These are phyloP conservation scores for Limnephilus rhombicus DNA, from an alignment of 2,888 invertebrate genomes.

Conservation along the genomic window DNA sequence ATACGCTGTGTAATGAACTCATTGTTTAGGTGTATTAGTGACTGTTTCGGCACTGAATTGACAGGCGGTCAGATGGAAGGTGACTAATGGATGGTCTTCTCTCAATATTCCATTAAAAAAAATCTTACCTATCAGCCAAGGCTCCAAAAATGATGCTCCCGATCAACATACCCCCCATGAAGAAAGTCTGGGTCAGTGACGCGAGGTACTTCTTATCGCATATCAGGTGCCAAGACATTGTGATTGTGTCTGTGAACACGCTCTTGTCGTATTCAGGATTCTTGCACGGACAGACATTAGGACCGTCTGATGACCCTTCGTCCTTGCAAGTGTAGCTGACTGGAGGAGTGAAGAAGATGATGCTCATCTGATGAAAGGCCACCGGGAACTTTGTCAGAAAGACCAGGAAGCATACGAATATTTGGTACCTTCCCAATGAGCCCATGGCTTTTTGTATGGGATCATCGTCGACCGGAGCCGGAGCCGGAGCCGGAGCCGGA, in stretches of 20 bases:
- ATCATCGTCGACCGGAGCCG: constrained; percentile 22
- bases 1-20: no score
- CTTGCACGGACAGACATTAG: constrained; percentile 77
- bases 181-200: constrained; percentile 84
- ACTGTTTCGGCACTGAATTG: no score
- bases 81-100: no score
- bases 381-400: constrained; percentile 75
- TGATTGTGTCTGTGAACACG: constrained; percentile 83
- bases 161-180: constrained; percentile 85
- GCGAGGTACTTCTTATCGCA: constrained; percentile 81
- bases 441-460: constrained; percentile 73
- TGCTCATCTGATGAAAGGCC: constrained; percentile 77
- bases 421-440: constrained; percentile 77
- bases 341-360: constrained; percentile 76
- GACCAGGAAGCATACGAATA: constrained; percentile 73
- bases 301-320: constrained; percentile 64
- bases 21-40: no score
- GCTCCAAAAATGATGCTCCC: constrained; percentile 87
- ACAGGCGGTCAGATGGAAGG: no score
- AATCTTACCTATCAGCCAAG: constrained; percentile 82
- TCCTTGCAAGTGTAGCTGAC: constrained; percentile 70
- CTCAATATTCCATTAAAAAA: background rate
- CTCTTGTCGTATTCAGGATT: constrained; percentile 80
- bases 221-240: constrained; percentile 87
- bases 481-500: background rate